Base-by-base conservation (phyloP, 2,888 invertebrate genomes). In the Tanytarsus gracilentus region DNA sequence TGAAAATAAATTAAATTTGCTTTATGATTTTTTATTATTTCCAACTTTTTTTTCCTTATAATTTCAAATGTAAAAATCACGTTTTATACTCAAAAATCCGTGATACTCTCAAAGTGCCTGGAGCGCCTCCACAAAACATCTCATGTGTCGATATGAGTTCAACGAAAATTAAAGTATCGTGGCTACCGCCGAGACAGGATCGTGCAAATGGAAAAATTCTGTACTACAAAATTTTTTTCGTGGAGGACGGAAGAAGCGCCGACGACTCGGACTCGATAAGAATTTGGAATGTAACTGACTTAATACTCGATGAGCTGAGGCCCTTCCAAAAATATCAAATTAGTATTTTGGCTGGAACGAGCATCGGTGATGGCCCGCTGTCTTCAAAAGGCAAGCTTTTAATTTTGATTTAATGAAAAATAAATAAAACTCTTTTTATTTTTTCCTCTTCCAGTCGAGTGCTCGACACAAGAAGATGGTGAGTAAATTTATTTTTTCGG, bases 381-480 rank as follows among this genome's bases (percentile, higher is more conserved):
- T 94, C 94, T 67, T 87, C 86, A 76, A 25, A 8, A 50, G 9
- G 29, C 11, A 23, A 26, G 27, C n/a, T n/a, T n/a, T n/a, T n/a
- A n/a, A n/a, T n/a, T n/a, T n/a, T n/a, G n/a, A n/a, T n/a, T n/a
- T n/a, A n/a, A n/a, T n/a, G n/a, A n/a, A n/a, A n/a, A n/a, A n/a
- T n/a, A n/a, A n/a, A n/a, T n/a, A n/a, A n/a, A n/a, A n/a, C n/a
- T n/a, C n/a, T n/a, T n/a, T n/a, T n/a, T n/a, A n/a, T n/a, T n/a
- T n/a, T n/a, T n/a, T n/a, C n/a, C n/a, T n/a, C n/a, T n/a, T n/a
- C 92, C 93, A 65, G 86, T 95, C 79, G 84, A 85, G 70, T 87
- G 94, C 69, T 87, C 88, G 79, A 97, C 97, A 66, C 90, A 91
- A 73, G 97, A 97, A 87, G 96, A 95, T 85, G 97, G 98, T 98